phyloP scores from a whole-genome alignment of 2,797 vertebrate species.

The Pseudotriccus pelzelni region DNA sequence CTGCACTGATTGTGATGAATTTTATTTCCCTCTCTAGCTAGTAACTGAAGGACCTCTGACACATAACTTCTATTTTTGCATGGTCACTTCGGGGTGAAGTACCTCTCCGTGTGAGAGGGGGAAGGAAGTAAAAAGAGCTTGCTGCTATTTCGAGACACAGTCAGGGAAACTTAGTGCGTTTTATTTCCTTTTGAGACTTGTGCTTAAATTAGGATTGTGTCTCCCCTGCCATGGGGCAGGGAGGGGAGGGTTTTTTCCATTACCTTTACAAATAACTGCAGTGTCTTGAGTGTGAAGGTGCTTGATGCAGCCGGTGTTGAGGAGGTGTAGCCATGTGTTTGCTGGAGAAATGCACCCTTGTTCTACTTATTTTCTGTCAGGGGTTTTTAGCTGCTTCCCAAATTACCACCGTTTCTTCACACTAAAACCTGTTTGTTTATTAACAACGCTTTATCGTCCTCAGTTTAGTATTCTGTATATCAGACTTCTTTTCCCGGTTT shows the following conservation, averaged over 20 bases:
- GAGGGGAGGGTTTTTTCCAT: neutral
- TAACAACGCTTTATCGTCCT: neutral
- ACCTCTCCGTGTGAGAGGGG: neutral
- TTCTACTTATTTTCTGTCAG: neutral
- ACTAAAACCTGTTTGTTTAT: neutral
- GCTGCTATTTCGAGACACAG: neutral
- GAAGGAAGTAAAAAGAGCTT: neutral
- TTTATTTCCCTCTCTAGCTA: neutral
- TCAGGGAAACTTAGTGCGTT: neutral
- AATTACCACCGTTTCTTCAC: neutral
- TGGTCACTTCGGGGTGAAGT: neutral
- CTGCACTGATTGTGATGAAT: neutral
- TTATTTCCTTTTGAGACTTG: conserved; percentile 10
- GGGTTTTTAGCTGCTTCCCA: neutral
- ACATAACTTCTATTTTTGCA: neutral
- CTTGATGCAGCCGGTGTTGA: neutral
- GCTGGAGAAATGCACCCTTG: neutral
- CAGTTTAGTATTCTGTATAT: neutral
- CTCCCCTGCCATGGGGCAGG: neutral
- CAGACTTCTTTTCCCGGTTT: neutral
- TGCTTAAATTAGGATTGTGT: neutral
- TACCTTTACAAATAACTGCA: neutral
- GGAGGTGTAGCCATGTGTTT: neutral
- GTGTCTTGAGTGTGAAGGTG: neutral
- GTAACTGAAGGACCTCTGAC: conserved; percentile 6